Conservation (phyloP, 2,113 vertebrate genomes). For the Salvator merianae region DNA sequence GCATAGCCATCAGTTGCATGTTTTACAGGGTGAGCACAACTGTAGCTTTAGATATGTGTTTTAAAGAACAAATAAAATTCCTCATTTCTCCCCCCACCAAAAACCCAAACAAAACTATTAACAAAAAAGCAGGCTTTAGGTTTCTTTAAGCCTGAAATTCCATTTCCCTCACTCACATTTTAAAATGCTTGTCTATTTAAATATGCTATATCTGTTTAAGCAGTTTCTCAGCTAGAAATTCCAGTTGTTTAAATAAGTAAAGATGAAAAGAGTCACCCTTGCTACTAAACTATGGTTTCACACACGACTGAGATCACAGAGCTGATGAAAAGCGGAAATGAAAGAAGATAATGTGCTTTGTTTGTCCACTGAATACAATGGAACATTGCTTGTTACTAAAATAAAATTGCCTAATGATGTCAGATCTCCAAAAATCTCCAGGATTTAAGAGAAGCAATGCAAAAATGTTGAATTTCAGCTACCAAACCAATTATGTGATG, state of each 20-base stretch:
- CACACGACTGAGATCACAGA: not conserved
- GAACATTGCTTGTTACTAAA: not conserved
- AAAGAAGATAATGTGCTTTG: not conserved
- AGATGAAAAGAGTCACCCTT: not conserved
- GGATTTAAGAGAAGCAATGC: not conserved
- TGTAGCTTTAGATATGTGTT: no score
- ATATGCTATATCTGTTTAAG: no score
- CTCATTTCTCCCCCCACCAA: no score
- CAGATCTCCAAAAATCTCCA: not conserved
- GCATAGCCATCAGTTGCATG: no score
- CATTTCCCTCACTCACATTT: no score
- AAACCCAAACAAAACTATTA: no score
- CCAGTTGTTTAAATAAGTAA: not conserved
- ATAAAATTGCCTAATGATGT: not conserved
- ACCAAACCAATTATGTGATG: not conserved
- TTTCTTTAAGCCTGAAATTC: no score
- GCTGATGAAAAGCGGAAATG: not conserved
- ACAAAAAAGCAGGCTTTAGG: no score
- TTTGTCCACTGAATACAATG: not conserved
- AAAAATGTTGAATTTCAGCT: not conserved
- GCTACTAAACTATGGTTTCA: not conserved
- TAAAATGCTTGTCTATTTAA: no score
- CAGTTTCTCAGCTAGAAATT: not conserved
- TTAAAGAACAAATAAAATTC: no score
- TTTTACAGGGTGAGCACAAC: no score